Evolutionary conservation across 2,888 invertebrate genomes (phyloP).

Genomic region (Chymomyza fuscimana): DNA sequence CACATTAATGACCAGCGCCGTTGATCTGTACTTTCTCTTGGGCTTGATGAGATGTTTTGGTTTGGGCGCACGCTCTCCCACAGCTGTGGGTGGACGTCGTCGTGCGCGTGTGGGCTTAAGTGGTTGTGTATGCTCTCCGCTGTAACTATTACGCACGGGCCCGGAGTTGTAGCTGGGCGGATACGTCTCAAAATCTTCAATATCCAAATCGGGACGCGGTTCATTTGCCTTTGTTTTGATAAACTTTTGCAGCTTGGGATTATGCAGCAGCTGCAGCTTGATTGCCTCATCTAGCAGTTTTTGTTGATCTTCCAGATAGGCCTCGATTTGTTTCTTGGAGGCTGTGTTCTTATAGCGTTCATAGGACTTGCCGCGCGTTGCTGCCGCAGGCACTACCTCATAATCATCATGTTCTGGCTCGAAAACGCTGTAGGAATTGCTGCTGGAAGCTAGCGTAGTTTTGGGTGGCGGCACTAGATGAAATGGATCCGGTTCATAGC

Average conservation of each 20-base stretch:
- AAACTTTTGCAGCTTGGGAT: conserved; percentile 73
- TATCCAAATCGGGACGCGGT: conserved; percentile 57
- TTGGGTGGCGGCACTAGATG: conserved; percentile 74
- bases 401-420: conserved; percentile 72
- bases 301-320: conserved; percentile 74
- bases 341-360: conserved; percentile 74
- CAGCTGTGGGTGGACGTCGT: conserved; percentile 60
- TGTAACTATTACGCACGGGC: conserved; percentile 45
- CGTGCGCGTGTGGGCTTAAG: conserved; percentile 49
- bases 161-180: conserved; percentile 58
- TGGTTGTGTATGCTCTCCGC: conserved; percentile 52
- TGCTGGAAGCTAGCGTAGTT: conserved; percentile 44
- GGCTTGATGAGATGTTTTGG: conserved; percentile 56
- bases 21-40: conserved; percentile 71
- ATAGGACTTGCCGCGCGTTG: conserved; percentile 46
- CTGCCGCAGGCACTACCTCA: conserved; percentile 42
- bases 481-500: conserved; percentile 71
- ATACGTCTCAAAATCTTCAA: conserved; percentile 70
- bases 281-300: conserved; percentile 73
- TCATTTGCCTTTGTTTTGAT: conserved; percentile 67
- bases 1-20: conserved; percentile 73
- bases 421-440: conserved; percentile 67
- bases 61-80: conserved; percentile 59
- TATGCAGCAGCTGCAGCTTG: conserved; percentile 70
- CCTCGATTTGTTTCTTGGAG: conserved; percentile 75